A percentile compares a stretch with the other conserved stretches of the same genome.
Conservation (phyloP, 1,140 invertebrate species). For the Achroia grisella region DNA sequence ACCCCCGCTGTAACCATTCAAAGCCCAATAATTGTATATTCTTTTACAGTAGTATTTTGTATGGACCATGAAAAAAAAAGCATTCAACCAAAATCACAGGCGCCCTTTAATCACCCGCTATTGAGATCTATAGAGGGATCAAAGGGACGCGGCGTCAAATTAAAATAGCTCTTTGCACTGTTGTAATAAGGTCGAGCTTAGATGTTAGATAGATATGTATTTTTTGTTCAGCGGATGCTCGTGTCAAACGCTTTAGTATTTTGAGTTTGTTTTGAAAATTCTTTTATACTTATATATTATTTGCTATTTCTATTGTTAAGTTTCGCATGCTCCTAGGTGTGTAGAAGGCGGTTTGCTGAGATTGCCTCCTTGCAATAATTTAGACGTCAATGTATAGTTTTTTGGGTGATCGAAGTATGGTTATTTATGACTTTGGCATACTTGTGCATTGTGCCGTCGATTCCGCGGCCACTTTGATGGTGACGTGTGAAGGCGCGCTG, state of each 20-base stretch:
- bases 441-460: slow-evolving; percentile 50
- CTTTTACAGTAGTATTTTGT: slow-evolving; percentile 72
- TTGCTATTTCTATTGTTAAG: slow-evolving; percentile 62
- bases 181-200: slow-evolving; percentile 56
- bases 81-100: slow-evolving; percentile 71
- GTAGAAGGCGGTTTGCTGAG: slow-evolving; percentile 48
- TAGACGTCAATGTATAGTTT: slow-evolving; percentile 65
- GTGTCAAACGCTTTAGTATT: slow-evolving; percentile 72
- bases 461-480: slow-evolving; percentile 57
- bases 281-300: slow-evolving; percentile 71
- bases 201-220: slow-evolving; percentile 39
- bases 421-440: slow-evolving; percentile 64
- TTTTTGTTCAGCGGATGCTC: slow-evolving; percentile 70
- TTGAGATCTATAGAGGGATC: slow-evolving; percentile 71
- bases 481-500: slow-evolving; percentile 34
- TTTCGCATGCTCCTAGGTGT: slow-evolving; percentile 51
- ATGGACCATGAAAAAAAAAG: slow-evolving; percentile 67
- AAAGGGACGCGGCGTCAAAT: slow-evolving; percentile 51
- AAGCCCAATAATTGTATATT: slow-evolving; percentile 72
- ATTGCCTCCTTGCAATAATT: slow-evolving; percentile 62
- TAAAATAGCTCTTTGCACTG: slow-evolving; percentile 55
- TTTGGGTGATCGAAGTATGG: slow-evolving; percentile 57
- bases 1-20: slow-evolving; percentile 71
- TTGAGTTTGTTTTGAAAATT: slow-evolving; percentile 74
- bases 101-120: slow-evolving; percentile 72